A percentile compares a stretch with the other conserved stretches of the same genome.
These are phyloP conservation scores for Ips typographus DNA, from an alignment of 1,140 invertebrate genomes.

Conservation along the genomic window DNA sequence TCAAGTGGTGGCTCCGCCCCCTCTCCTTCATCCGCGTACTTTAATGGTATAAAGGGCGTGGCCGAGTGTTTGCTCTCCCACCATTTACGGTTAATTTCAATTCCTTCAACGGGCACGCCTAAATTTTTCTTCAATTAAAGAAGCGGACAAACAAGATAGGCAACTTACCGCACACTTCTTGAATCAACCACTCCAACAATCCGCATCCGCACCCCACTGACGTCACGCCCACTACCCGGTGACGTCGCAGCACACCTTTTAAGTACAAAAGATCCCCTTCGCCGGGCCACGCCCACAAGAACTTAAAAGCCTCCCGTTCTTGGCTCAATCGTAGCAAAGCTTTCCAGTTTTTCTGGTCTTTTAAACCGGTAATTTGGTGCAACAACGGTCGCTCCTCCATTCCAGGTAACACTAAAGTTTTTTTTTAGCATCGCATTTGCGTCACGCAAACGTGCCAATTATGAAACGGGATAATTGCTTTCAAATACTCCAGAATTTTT, in stretches of 20 bases:
- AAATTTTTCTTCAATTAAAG: constrained; percentile 6
- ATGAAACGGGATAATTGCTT: too few relatives aligned
- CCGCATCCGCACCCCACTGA: constrained; percentile 63
- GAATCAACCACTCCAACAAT: constrained; percentile 60
- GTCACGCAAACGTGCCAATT: too few relatives aligned
- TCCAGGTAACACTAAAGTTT: too few relatives aligned
- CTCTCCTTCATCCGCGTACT: constrained; percentile 50
- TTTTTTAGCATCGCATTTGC: too few relatives aligned
- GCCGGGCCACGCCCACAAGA: constrained; percentile 63
- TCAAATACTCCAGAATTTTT: too few relatives aligned
- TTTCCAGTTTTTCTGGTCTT: too few relatives aligned
- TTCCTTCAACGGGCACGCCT: constrained; percentile 55
- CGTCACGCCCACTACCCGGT: constrained; percentile 49
- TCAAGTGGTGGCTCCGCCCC: constrained; percentile 19
- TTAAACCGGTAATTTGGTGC: too few relatives aligned
- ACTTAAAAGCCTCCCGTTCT: constrained; percentile 38
- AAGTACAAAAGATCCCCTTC: constrained; percentile 54
- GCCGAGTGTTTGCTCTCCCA: constrained; percentile 63
- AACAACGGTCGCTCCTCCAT: too few relatives aligned
- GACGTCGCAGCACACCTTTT: constrained; percentile 44
- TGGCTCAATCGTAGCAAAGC: too few relatives aligned
- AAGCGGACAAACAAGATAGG: constrained; percentile 5
- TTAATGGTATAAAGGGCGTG: constrained; percentile 56
- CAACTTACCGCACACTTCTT: constrained; percentile 53
- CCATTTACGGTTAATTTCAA: constrained; percentile 64